Evolutionary conservation across 2,888 invertebrate species (phyloP), one percentile per base, ranked within the genome.

Genomic region (Brachypalpus laphriformis): DNA sequence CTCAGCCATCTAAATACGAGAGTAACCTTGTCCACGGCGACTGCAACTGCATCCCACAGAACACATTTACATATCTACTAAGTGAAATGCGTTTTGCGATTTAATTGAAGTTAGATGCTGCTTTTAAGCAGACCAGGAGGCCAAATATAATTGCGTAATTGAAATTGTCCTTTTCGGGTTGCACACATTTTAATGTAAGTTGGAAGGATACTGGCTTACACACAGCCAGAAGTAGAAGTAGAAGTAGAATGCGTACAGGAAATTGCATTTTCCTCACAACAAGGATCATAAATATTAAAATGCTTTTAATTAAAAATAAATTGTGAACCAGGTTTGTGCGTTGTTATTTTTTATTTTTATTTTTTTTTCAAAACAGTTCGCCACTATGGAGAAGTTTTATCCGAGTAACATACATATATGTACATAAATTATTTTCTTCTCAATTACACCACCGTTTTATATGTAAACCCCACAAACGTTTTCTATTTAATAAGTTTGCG

Each of bases 31-130:
- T 56, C 54, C 57, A 40, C 56, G 45, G 77, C 47, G 8, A 4
- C 49, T 51, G 77, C 47, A 47, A 37, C 40, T 51, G 77, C 54
- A 47, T 37, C 61, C 66, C 37, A 51, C 72, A 72, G 77, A 54
- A 72, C 56, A 72, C 77, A 77, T 49, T 82, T 82, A n/a, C n/a
- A n/a, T n/a, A 70, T 59, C 42, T 74, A 56, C 51, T 80, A 78
- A 83, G 74, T 83, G 74, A 80, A 80, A 75, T 83, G 83, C 68
- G 74, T 80, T 83, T 78, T 78, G 72, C 72, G 68, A 74, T 78
- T 74, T 80, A 70, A 80, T 83, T 74, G 78, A 80, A 75, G 80
- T 75, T 74, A 75, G 80, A 70, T 70, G 45, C 51, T 57, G 56
- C 51, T 40, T 54, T 31, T 47, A 45, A 25, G 25, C n/a, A 28